Conservation (phyloP, 2,113 vertebrate species). For the Globicephala melas region DNA sequence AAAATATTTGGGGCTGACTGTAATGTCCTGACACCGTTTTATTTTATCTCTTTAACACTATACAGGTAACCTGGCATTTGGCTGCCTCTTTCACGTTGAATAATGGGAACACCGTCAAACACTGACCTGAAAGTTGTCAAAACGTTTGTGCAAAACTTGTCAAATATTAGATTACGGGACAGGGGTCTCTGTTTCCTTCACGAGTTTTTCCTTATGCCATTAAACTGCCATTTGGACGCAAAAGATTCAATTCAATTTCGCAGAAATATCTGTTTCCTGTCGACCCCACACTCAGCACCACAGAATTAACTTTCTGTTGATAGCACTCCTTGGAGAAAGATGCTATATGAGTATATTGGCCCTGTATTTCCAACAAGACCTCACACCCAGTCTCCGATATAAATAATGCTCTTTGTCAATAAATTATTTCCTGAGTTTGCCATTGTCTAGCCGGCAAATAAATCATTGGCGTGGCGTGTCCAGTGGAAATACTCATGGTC, state of each 20-base stretch:
- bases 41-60: background rate
- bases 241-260: background rate
- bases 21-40: background rate
- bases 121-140: background rate
- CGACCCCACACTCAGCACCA: background rate
- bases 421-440: background rate
- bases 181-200: background rate
- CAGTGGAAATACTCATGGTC: accelerated
- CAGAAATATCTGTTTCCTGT: background rate
- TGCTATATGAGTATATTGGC: accelerated
- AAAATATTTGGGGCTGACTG: background rate
- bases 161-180: background rate
- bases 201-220: background rate
- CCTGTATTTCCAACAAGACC: accelerated
- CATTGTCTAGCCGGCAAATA: background rate
- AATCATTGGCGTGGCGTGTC: accelerated
- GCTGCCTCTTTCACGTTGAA: background rate
- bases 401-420: background rate
- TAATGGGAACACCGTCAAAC: background rate
- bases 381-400: background rate
- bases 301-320: too few relatives aligned
- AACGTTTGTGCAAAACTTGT: background rate
- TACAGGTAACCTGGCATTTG: background rate
- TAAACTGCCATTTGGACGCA: background rate
- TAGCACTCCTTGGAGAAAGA: background rate